Evolutionary conservation across 2,888 invertebrate species (phyloP), one percentile per base, ranked within the genome.

Genomic region (Polydrusus cervinus): DNA sequence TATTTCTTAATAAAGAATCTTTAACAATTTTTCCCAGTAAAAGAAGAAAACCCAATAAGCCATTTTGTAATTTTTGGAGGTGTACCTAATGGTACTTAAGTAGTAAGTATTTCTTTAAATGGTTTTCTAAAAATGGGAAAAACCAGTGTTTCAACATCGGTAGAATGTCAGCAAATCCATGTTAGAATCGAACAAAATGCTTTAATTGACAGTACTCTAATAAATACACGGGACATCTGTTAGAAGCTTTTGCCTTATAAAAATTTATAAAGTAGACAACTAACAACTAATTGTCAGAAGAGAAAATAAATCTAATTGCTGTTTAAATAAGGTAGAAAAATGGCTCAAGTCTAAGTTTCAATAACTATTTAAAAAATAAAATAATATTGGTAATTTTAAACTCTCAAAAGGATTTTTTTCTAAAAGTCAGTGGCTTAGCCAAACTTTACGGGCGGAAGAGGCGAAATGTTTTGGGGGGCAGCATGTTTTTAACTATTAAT

Each of bases 191-290:
- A 45, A 64, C 25, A 47, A 47, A 47, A 47, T 11, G 47, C 47
- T 47, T 13, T 64, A 64, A 64, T 64, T 64, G 64, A 64, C 47
- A 30, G 47, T 7, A 64, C n/a, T 64, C 25, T 20, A 47, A 47
- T 64, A 64, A 47, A 47, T 64, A 47, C 13, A 64, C 16, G 34
- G 64, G 64, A 64, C 64, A 64, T 64, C 64, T 64, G 64, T 47
- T 64, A 18, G 61, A 38, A 61, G 43, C 18, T 61, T 61, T 40
- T 14, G 30, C 47, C 64, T 64, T 47, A 47, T 64, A 45, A 64
- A 64, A 64, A 64, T 64, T 45, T 47, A 64, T 64, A 64, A 64
- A 47, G 18, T 11, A 16, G 38, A 60, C 25, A 53, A 53, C 13
- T 1, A 53, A 25, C 16, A 49, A 10, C 49, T 49, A 49, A 49